Base-by-base conservation (phyloP, 2,888 invertebrate species). In the Mythimna ferrago region DNA sequence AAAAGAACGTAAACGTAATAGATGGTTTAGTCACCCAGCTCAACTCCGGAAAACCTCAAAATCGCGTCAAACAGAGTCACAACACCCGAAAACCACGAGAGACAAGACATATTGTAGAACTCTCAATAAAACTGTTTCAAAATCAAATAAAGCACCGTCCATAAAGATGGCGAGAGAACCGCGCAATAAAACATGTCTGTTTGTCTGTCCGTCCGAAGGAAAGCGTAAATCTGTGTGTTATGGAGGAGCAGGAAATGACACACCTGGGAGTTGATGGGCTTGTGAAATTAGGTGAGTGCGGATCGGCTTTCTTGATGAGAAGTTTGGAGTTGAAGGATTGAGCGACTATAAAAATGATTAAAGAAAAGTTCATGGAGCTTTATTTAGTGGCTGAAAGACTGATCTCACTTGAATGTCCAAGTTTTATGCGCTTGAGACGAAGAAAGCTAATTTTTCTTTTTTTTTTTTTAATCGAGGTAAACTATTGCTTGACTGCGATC, bases 151-250 rank as follows among this genome's bases (percentile, higher is more conserved):
- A 83, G 58, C 54, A 48, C 65, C 64, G 11, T 48, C 35, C 60
- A 63, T 82, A 21, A 48, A 68, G 56, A 76, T 66, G 57, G 82
- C 66, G 64, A 71, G 78, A 73, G 83, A 83, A 82, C 69, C 80
- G 71, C 71, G 66, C n/a, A 51, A 69, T 81, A 80, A 81, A 81
- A 80, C 66, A 56, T 58, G 67, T 66, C 54, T 83, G 75, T 79
- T 61, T 72, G 76, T 69, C 60, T 54, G 74, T 56, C 83, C 44
- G 70, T n/a, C 69, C 54, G 58, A 69, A 68, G 79, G 51, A 35
- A 82, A 66, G 41, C 76, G 80, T 81, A 83, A 83, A 83, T 80
- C 71, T 83, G 60, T 68, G 54, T 66, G 56, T 56, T 71, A 56
- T 68, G 64, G 76, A 66, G 14, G 64, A 54, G 57, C 74, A 71